Percentiles rank a stretch among this genome's conserved stretches.
Conservation (phyloP, 2,888 invertebrate species). For the Osmoderma eremita region DNA sequence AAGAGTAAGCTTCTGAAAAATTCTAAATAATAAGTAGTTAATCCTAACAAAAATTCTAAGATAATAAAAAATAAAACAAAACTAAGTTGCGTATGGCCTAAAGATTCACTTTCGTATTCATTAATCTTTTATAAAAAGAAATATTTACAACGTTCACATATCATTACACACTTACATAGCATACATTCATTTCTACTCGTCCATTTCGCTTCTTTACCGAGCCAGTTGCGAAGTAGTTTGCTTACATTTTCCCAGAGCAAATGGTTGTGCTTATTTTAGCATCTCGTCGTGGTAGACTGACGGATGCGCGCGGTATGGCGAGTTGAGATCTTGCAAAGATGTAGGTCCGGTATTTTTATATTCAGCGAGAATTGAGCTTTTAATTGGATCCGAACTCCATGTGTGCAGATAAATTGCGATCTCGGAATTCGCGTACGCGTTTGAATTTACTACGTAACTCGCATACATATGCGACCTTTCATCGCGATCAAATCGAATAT, state of each 20-base stretch:
- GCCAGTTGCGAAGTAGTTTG: neutral
- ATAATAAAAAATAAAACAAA: no score
- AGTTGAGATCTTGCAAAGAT: conserved; percentile 11
- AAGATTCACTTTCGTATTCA: no score
- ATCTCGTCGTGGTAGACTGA: neutral
- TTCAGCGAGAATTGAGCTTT: conserved; percentile 20
- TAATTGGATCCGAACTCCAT: conserved; percentile 25
- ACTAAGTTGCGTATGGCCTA: no score
- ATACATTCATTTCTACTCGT: conserved; percentile 5
- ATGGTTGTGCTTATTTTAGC: conserved; percentile 5
- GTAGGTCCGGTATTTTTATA: conserved; percentile 26
- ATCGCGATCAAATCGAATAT: neutral
- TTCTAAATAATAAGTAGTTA: no score
- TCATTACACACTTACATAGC: no score
- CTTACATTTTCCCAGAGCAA: conserved; percentile 2
- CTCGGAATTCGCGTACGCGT: neutral
- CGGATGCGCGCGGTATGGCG: neutral
- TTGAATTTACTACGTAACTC: neutral
- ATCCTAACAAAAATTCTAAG: no score
- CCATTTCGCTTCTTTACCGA: conserved; percentile 2
- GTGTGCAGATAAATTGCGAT: conserved; percentile 11
- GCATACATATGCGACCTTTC: neutral
- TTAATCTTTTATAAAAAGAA: no score
- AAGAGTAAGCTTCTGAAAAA: no score
- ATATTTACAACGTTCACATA: neutral